Evolutionary conservation across 2,888 invertebrate species (phyloP), one percentile per base, ranked within the genome.

Genomic region (Linnaemya vulpina): DNA sequence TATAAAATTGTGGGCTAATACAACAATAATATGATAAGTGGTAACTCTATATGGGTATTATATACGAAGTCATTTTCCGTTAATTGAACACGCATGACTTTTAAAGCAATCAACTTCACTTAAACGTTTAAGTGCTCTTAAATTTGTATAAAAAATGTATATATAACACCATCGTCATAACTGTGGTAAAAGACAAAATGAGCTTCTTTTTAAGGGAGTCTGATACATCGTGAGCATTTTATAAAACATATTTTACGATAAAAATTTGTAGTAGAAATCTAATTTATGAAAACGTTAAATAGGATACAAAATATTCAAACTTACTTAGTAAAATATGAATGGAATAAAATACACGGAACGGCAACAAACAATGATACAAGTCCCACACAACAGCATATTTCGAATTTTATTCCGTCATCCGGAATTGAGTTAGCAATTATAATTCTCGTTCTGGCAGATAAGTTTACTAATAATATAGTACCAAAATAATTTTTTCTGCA

Each of bases 11-110:
- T 51, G 13, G 5, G 5, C 22, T 49, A 46, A 35, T 22, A 40
- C 30, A 1, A 40, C 22, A 38, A 30, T 0, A 22, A 25, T 35
- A 20, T 67, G 49, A 58, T 67, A 58, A 58, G 38, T 25, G 9
- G 9, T 1, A 22, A 35, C 3, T 17, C 17, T n/a, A 51, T 13
- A 20, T 17, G 11, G 20, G 3, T 15, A 22, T 11, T 51, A 43
- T 60, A 60, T 10, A 62, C 30, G 22, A 38, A 38, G 17, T 38
- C 9, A 5, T 49, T 58, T 73, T 58, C 58, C 10, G 5, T 63
- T 83, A 83, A 83, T 83, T 71, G 51, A 30, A 58, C 77, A 67
- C 30, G 71, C 82, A 77, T 77, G 82, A 49, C 51, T 65, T 71
- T 76, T 68, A 43, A 20, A 30, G 58, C 40, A 74, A 74, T 74